These are phyloP conservation scores for Myrmecobius fasciatus DNA, from an alignment of 2,113 vertebrate genomes.

Conservation along the genomic window DNA sequence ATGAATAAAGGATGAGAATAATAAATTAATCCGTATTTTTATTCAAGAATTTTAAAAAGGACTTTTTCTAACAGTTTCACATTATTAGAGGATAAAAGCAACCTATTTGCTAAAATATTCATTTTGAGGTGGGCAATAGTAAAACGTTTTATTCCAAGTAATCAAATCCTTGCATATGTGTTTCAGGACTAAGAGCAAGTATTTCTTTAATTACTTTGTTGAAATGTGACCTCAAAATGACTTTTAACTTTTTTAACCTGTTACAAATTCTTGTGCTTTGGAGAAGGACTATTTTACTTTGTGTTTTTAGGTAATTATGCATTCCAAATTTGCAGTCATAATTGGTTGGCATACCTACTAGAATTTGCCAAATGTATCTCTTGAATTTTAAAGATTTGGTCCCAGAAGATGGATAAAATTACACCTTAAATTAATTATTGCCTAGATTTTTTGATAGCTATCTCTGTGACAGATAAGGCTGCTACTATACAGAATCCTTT, in stretches of 20 bases:
- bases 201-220: not conserved
- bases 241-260: not conserved
- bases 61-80: conserved; percentile 15
- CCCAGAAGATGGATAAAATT: not conserved
- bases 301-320: conserved; percentile 18
- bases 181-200: conserved; percentile 19
- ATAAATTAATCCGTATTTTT: not conserved
- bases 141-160: not conserved
- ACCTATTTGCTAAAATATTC: not conserved
- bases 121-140: not conserved
- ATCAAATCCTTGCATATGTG: not conserved
- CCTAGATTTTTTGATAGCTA: not conserved
- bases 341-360: not conserved
- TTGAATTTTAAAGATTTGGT: not conserved
- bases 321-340: conserved; percentile 30
- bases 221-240: not conserved
- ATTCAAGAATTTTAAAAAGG: conserved; percentile 10
- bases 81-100: conserved; percentile 22
- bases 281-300: conserved; percentile 6
- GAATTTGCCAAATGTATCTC: not conserved
- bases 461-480: not conserved
- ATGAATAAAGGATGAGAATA: not conserved
- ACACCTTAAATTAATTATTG: not conserved
- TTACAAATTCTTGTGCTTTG: not conserved
- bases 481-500: not conserved